Evolutionary conservation across 2,888 invertebrate genomes (phyloP).

Genomic region (Gymnocheta viridis): DNA sequence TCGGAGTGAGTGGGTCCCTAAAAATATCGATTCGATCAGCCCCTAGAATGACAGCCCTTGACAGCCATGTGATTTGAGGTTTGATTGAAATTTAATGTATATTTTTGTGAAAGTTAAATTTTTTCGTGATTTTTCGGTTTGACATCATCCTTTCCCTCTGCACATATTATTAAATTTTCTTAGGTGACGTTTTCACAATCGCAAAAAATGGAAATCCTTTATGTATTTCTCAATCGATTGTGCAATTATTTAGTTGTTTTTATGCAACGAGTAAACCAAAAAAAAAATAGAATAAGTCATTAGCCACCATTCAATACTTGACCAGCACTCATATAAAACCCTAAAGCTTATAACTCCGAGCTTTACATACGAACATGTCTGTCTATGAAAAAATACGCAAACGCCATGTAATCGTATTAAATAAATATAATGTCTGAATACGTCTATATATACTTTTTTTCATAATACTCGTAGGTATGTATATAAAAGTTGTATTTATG

Average conservation of each 20-base stretch:
- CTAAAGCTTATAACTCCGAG: background rate
- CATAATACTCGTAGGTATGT: too few relatives aligned
- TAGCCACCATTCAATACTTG: background rate
- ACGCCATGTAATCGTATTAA: slow-evolving; percentile 65
- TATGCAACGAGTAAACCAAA: background rate
- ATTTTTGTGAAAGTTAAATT: too few relatives aligned
- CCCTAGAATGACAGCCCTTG: too few relatives aligned
- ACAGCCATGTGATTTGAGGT: too few relatives aligned
- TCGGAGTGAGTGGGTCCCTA: background rate
- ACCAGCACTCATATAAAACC: background rate
- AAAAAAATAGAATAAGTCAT: background rate
- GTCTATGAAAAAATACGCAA: slow-evolving; percentile 21
- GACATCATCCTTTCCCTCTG: too few relatives aligned
- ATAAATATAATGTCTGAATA: slow-evolving; percentile 58
- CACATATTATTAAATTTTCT: too few relatives aligned
- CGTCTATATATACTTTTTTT: slow-evolving; percentile 4
- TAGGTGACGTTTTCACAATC: too few relatives aligned
- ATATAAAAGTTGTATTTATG: slow-evolving; percentile 34
- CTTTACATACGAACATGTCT: background rate
- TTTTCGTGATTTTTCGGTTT: too few relatives aligned
- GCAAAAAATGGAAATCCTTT: too few relatives aligned
- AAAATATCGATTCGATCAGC: background rate
- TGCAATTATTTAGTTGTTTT: background rate
- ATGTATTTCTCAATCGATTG: too few relatives aligned
- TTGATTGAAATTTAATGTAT: too few relatives aligned